phyloP scores from a whole-genome alignment of 2,888 invertebrate species.

The Drosophila phalerata region DNA sequence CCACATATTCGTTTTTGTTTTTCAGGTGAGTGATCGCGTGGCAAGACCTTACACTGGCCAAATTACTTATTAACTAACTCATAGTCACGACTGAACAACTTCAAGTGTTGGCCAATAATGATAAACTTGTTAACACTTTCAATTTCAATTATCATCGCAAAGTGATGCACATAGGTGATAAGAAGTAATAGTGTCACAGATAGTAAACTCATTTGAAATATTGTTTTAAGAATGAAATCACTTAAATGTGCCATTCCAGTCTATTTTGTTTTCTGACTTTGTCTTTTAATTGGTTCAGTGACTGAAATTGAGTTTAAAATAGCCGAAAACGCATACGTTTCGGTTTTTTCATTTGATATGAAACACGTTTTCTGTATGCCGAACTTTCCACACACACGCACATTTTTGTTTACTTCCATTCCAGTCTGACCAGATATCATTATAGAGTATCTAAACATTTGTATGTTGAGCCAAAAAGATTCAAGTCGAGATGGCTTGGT shows the following conservation, averaged over 20 bases:
- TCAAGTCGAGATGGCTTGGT: not conserved
- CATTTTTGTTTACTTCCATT: conserved; percentile 31
- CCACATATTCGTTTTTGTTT: conserved; percentile 88
- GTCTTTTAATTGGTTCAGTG: conserved; percentile 15
- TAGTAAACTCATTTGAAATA: conserved; percentile 9
- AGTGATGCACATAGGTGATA: not conserved
- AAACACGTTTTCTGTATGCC: conserved; percentile 50
- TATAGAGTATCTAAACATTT: not conserved
- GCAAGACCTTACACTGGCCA: conserved; percentile 43
- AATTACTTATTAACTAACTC: conserved; percentile 27
- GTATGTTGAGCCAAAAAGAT: conserved; percentile 14
- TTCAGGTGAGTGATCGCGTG: conserved; percentile 84
- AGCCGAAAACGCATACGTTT: conserved; percentile 17
- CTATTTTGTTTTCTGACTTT: too few species aligned
- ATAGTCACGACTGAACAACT: conserved; percentile 22
- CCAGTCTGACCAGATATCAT: conserved; percentile 49
- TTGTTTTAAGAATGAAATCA: conserved; percentile 10
- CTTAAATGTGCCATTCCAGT: too few species aligned
- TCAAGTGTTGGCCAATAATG: conserved; percentile 4
- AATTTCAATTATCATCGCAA: not conserved
- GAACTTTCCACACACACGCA: conserved; percentile 5
- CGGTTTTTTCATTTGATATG: conserved; percentile 5
- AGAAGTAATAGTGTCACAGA: conserved; percentile 4
- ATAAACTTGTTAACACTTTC: conserved; percentile 3
- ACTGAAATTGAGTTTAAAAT: conserved; percentile 17